Evolutionary conservation across 23 tunicate genomes (phyloP).

Genomic region (Diplosoma virens): DNA sequence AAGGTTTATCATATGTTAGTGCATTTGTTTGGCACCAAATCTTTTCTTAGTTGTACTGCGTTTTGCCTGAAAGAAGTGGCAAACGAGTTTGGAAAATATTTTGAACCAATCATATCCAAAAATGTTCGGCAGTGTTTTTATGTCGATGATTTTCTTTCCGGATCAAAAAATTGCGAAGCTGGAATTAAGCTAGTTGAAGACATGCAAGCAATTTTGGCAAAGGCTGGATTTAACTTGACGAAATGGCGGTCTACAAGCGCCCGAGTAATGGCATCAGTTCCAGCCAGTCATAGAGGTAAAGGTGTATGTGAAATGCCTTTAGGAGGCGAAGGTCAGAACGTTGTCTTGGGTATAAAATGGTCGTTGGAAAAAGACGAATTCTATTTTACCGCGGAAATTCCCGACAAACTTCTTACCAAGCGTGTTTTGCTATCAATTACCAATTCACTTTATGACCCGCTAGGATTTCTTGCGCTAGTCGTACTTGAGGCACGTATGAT

Average conservation of each 20-base stretch:
- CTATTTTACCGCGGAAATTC: not conserved
- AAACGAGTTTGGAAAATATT: not conserved
- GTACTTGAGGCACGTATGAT: conserved; percentile 10
- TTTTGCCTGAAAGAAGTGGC: not conserved
- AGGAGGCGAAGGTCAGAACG: not conserved
- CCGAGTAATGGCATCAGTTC: not conserved
- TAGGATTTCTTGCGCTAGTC: conserved; percentile 27
- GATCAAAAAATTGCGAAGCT: not conserved
- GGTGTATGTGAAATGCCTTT: not conserved
- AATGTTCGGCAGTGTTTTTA: conserved; percentile 14
- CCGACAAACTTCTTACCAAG: conserved; percentile 29
- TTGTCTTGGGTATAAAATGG: conserved; percentile 16
- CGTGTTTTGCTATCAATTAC: conserved; percentile 18
- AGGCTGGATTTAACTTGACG: conserved; percentile 22
- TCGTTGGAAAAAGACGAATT: not conserved
- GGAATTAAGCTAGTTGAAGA: not conserved
- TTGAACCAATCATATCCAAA: not conserved
- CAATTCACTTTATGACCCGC: conserved; percentile 21
- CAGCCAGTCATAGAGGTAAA: conserved; percentile 27
- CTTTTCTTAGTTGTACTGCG: conserved; percentile 16
- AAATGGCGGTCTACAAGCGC: conserved; percentile 12
- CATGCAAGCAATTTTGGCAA: not conserved
- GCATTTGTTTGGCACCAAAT: conserved; percentile 28
- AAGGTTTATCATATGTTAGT: conserved; percentile 15
- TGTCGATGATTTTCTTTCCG: conserved; percentile 31